These are phyloP conservation scores for Pegea sp. DNA, from an alignment of 23 tunicate genomes.

Conservation along the genomic window DNA sequence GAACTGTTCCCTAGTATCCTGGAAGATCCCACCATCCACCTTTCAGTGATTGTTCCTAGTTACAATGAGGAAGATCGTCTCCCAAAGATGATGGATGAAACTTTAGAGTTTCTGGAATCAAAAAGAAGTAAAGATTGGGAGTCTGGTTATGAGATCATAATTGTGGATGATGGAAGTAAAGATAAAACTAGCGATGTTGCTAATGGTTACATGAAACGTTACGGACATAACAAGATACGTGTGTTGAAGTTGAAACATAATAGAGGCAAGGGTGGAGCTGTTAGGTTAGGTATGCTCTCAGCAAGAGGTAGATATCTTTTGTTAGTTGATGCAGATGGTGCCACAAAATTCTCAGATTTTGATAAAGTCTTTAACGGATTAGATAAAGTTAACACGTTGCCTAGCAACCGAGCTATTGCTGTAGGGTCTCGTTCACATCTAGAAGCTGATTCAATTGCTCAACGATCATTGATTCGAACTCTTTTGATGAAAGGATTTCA, in stretches of 20 bases:
- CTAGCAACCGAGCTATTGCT: conserved; percentile 20
- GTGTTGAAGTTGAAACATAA: conserved; percentile 39
- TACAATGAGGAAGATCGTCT: conserved; percentile 57
- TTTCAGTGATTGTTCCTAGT: conserved; percentile 70
- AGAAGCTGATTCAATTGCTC: conserved; percentile 73
- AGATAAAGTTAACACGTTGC: conserved; percentile 15
- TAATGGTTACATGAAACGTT: conserved; percentile 12
- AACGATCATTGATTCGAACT: conserved; percentile 61
- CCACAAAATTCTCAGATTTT: conserved; percentile 65
- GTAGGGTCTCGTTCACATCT: conserved; percentile 94
- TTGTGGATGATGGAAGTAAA: conserved; percentile 92
- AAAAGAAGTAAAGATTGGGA: conserved; percentile 1
- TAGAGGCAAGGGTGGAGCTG: conserved; percentile 94
- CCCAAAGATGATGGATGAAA: conserved; percentile 75
- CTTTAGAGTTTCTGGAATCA: conserved; percentile 39
- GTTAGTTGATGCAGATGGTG: conserved; percentile 90
- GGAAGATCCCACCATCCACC: conserved; percentile 16
- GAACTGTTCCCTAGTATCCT: conserved; percentile 28
- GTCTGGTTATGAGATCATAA: conserved; percentile 43
- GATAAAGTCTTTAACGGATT: conserved; percentile 32
- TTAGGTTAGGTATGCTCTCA: conserved; percentile 55
- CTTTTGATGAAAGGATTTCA: conserved; percentile 91
- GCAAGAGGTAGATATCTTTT: conserved; percentile 55
- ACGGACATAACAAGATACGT: conserved; percentile 41
- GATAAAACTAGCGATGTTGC: conserved; percentile 68